Percentiles rank a stretch among this genome's conserved stretches.
phyloP scores from a whole-genome alignment of 2,797 vertebrate genomes.

The Semotilus atromaculatus region DNA sequence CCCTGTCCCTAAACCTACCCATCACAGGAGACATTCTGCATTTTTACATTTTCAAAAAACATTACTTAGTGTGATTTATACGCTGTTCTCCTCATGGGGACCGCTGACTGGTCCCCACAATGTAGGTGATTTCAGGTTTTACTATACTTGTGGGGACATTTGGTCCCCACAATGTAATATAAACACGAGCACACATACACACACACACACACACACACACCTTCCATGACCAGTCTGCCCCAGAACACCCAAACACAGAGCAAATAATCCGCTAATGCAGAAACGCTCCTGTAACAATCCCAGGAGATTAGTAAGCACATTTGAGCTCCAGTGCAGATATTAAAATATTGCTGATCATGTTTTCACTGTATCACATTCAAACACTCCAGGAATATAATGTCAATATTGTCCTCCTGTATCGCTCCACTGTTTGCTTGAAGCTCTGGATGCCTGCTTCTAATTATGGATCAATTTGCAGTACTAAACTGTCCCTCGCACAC shows the following conservation, averaged over 20 bases:
- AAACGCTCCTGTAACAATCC: background rate
- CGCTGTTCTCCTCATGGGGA: too few relatives aligned
- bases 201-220: background rate
- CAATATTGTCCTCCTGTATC: background rate
- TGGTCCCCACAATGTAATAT: too few relatives aligned
- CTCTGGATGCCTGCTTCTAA: background rate
- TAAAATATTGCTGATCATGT: background rate
- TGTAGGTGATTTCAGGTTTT: too few relatives aligned
- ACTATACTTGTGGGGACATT: too few relatives aligned
- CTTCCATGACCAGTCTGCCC: too few relatives aligned
- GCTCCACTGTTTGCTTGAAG: background rate
- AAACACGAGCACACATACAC: too few relatives aligned
- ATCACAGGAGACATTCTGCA: too few relatives aligned
- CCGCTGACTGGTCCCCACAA: too few relatives aligned
- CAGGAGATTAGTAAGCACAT: constrained; percentile 11
- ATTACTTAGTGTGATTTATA: too few relatives aligned
- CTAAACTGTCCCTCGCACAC: background rate
- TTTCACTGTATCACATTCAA: constrained; percentile 4
- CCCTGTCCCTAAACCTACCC: too few relatives aligned
- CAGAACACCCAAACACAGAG: background rate
- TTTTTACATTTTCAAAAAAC: too few relatives aligned
- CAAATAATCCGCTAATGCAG: background rate
- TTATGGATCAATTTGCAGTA: constrained; percentile 8
- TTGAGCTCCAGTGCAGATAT: background rate
- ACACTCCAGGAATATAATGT: constrained; percentile 2